Evolutionary conservation across 2,113 vertebrate species (phyloP).

Genomic region (Festucalex cinctus): DNA sequence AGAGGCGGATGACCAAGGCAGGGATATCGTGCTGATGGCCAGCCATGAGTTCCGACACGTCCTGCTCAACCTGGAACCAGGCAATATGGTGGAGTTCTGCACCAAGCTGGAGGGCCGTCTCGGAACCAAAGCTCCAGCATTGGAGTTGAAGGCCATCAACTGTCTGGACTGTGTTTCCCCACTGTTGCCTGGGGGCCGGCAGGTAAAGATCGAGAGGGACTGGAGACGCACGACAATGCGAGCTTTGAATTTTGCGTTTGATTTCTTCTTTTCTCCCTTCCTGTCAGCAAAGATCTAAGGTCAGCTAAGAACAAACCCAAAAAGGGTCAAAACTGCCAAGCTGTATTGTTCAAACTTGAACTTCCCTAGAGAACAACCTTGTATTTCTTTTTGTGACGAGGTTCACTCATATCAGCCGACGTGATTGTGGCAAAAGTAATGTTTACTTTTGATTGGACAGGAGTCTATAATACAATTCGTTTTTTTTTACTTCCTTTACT

Average conservation of each 20-base stretch:
- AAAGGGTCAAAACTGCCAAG: neutral
- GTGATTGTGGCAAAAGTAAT: neutral
- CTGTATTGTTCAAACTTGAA: neutral
- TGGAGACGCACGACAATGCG: slow-evolving; percentile 83
- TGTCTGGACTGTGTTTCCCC: slow-evolving; percentile 87
- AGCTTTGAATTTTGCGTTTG: slow-evolving; percentile 89
- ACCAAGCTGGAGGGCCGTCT: slow-evolving; percentile 90
- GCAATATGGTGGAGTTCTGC: slow-evolving; percentile 90
- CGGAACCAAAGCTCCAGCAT: slow-evolving; percentile 84
- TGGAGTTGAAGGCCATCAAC: slow-evolving; percentile 92
- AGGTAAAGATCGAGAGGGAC: slow-evolving; percentile 91
- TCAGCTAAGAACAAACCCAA: slow-evolving; percentile 22
- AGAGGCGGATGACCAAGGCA: slow-evolving; percentile 75
- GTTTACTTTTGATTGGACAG: neutral
- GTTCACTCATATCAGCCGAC: neutral
- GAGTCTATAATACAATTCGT: neutral
- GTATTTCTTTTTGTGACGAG: neutral
- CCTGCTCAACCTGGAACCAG: slow-evolving; percentile 82
- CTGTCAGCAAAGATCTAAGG: slow-evolving; percentile 79
- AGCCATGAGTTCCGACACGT: slow-evolving; percentile 89
- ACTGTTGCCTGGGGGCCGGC: slow-evolving; percentile 72
- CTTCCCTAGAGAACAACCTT: neutral
- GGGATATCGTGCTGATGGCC: slow-evolving; percentile 86
- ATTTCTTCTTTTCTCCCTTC: slow-evolving; percentile 96
- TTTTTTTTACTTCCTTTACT: neutral